phyloP scores from a whole-genome alignment of 2,888 invertebrate species.

The Branchipolynoe longqiensis region DNA sequence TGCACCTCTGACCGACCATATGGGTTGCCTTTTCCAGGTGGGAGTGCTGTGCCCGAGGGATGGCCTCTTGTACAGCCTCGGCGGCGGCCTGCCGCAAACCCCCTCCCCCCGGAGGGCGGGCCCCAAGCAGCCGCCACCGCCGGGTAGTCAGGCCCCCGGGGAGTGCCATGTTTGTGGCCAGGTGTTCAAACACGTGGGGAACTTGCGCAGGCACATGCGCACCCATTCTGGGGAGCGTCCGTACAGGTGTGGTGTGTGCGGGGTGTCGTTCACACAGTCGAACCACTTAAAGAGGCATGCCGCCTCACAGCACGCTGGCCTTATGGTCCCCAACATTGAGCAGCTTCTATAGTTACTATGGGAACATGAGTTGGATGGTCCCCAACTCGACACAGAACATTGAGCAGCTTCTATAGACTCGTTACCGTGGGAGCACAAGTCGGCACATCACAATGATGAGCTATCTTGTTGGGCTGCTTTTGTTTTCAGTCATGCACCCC shows the following conservation, averaged over 20 bases:
- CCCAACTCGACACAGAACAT: neutral
- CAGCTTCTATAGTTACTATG: neutral
- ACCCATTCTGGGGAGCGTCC: constrained; percentile 36
- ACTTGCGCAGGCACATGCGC: constrained; percentile 11
- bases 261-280: constrained; percentile 18
- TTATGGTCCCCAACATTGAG: neutral
- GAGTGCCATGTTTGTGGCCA: constrained; percentile 25
- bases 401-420: neutral
- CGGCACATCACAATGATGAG: too few species aligned
- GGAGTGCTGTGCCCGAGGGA: neutral
- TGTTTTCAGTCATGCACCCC: too few species aligned
- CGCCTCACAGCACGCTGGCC: neutral
- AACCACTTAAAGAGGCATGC: constrained; percentile 27
- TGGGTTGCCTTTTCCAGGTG: constrained; percentile 35
- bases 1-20: neutral
- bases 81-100: too few species aligned
- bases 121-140: neutral
- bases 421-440: neutral
- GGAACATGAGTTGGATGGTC: too few species aligned
- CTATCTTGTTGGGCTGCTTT: too few species aligned
- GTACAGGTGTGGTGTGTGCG: neutral
- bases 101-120: too few species aligned
- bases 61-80: neutral
- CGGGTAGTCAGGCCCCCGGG: neutral
- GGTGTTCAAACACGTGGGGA: constrained; percentile 27